A percentile compares a stretch with the other conserved stretches of the same genome.
These are phyloP conservation scores for Calvadosia cruxmelitensis DNA, from an alignment of 30 jellyfish, hydroid and myxozoan species.

Conservation along the genomic window DNA sequence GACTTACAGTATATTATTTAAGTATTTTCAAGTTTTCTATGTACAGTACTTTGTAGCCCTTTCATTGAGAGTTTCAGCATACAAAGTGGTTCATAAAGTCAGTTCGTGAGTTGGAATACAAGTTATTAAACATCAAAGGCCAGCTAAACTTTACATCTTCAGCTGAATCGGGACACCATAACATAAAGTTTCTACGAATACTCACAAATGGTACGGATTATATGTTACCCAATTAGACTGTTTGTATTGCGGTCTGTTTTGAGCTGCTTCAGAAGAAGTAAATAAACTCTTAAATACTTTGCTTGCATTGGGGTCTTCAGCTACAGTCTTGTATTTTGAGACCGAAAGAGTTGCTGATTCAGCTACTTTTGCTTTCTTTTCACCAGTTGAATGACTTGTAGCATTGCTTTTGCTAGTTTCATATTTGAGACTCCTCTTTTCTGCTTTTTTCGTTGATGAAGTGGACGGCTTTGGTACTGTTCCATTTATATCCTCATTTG, in stretches of 20 bases:
- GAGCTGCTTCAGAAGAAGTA: slow-evolving; percentile 64
- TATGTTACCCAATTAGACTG: slow-evolving; percentile 90
- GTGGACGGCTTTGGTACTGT: slow-evolving; percentile 5
- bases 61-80: no score
- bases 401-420: background rate
- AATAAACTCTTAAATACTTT: slow-evolving; percentile 80
- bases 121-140: no score
- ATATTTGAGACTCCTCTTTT: slow-evolving; percentile 6
- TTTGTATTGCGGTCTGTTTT: slow-evolving; percentile 32
- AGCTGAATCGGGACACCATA: no score
- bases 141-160: no score
- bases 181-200: no score
- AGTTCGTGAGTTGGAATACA: no score
- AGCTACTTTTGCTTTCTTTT: background rate
- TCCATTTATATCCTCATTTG: slow-evolving; percentile 3
- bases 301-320: slow-evolving; percentile 40
- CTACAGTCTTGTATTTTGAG: slow-evolving; percentile 1
- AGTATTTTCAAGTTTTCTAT: no score
- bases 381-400: background rate
- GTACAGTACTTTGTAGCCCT: no score
- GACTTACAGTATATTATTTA: no score
- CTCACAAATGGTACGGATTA: slow-evolving; percentile 86
- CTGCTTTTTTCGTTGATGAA: slow-evolving; percentile 3
- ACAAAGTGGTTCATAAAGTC: no score
- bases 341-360: background rate